These are phyloP conservation scores for Sakesphorus luctuosus DNA, from an alignment of 2,113 vertebrate species.

Conservation along the genomic window DNA sequence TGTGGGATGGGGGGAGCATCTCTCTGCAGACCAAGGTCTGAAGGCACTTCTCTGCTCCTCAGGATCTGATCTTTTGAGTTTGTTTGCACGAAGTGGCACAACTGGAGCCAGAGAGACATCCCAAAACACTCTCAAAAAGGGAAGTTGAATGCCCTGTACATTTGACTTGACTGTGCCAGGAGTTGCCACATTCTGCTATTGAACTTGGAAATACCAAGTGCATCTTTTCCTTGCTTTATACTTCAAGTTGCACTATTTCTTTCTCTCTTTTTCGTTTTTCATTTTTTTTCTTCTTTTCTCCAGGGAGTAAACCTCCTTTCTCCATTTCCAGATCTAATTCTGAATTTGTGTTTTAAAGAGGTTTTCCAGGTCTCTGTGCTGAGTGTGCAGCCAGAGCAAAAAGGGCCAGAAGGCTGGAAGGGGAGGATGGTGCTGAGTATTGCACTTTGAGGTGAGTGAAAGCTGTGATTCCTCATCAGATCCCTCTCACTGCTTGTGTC, in stretches of 20 bases:
- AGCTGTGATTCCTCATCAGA: neutral
- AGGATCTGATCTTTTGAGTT: neutral
- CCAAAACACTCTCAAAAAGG: fast-evolving
- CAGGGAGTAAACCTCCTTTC: neutral
- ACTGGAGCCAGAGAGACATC: neutral
- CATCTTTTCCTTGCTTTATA: neutral
- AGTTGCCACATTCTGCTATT: neutral
- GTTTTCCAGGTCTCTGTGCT: neutral
- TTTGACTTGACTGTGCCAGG: neutral
- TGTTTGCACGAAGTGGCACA: neutral
- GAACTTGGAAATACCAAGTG: neutral
- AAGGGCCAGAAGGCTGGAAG: neutral
- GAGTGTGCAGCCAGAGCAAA: fast-evolving
- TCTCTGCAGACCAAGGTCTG: neutral
- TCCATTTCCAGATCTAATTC: neutral
- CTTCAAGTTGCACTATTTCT: fast-evolving
- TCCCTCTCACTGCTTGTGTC: neutral
- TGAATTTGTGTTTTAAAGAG: neutral
- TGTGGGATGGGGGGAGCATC: neutral
- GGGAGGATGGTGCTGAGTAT: fast-evolving
- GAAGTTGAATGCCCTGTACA: neutral
- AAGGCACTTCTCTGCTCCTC: neutral
- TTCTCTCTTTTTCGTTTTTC: neutral
- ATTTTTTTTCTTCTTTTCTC: neutral
- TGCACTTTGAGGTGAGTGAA: neutral